Conservation (phyloP, 2,113 vertebrate genomes). For the Azemiops feae region DNA sequence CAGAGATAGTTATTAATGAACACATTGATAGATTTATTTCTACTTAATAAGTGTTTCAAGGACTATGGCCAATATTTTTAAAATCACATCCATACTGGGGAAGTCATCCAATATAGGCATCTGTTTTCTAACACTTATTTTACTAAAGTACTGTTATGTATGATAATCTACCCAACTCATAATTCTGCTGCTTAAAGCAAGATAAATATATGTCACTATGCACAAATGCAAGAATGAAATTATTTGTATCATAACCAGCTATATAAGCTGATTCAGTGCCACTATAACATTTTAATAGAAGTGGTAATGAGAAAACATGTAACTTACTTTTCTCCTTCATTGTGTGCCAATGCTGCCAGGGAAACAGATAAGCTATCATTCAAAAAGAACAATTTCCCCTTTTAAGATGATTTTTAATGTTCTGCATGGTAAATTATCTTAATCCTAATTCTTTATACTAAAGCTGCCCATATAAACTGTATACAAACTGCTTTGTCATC, state of each 20-base stretch:
- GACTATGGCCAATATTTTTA: neutral
- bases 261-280: conserved; percentile 34
- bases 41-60: neutral
- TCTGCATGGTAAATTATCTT: conserved; percentile 4
- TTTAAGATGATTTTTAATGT: neutral
- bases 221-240: conserved; percentile 40
- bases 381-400: conserved; percentile 21
- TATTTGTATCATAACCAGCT: conserved; percentile 49
- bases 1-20: neutral
- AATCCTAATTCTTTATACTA: conserved; percentile 1
- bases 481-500: neutral
- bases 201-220: conserved; percentile 43
- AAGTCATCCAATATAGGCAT: neutral
- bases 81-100: neutral
- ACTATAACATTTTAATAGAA: conserved; percentile 51
- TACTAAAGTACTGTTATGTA: neutral
- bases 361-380: neutral
- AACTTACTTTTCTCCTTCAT: conserved; percentile 26
- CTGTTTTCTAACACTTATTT: neutral
- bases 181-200: conserved; percentile 38
- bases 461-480: neutral
- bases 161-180: conserved; percentile 14
- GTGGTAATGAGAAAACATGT: conserved; percentile 27
- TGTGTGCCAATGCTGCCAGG: conserved; percentile 14
- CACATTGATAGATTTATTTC: neutral